Evolutionary conservation across 1,140 invertebrate genomes (phyloP).

Genomic region (Drosophila obscura): DNA sequence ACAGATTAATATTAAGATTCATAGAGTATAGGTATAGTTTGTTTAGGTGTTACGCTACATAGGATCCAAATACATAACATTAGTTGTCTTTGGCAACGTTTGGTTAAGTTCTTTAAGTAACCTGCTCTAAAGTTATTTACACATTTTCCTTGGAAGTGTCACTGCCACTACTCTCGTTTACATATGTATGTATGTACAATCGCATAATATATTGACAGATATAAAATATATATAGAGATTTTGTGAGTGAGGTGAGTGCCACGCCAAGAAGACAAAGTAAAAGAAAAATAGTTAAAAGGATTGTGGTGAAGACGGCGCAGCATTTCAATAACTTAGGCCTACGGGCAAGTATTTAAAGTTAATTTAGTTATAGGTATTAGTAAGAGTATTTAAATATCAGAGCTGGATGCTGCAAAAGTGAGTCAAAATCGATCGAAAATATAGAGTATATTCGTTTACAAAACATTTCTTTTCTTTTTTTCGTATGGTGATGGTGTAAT

Average conservation of each 20-base stretch:
- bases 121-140: slow-evolving; percentile 67
- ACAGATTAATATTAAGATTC: slow-evolving; percentile 40
- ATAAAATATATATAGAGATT: slow-evolving; percentile 33
- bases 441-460: slow-evolving; percentile 33
- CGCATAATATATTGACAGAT: slow-evolving; percentile 26
- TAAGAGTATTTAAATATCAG: slow-evolving; percentile 55
- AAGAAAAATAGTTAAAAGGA: slow-evolving; percentile 39
- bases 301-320: slow-evolving; percentile 52
- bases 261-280: slow-evolving; percentile 64
- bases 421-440: slow-evolving; percentile 59
- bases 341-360: slow-evolving; percentile 55
- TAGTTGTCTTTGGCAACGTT: slow-evolving; percentile 29
- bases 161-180: slow-evolving; percentile 55
- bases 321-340: slow-evolving; percentile 62
- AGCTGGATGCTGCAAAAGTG: slow-evolving; percentile 68
- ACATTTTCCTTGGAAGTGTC: slow-evolving; percentile 31
- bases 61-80: slow-evolving; percentile 56
- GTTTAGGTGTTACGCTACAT: slow-evolving; percentile 48
- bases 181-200: slow-evolving; percentile 56
- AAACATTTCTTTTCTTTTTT: slow-evolving; percentile 24
- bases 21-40: slow-evolving; percentile 34
- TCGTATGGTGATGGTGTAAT: slow-evolving; percentile 49
- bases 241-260: slow-evolving; percentile 55
- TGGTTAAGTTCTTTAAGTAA: slow-evolving; percentile 25
- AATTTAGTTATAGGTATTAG: slow-evolving; percentile 50